Percentiles rank a stretch among this genome's conserved stretches.
phyloP scores from a whole-genome alignment of 2,797 vertebrate genomes.

The Novumbra hubbsi region DNA sequence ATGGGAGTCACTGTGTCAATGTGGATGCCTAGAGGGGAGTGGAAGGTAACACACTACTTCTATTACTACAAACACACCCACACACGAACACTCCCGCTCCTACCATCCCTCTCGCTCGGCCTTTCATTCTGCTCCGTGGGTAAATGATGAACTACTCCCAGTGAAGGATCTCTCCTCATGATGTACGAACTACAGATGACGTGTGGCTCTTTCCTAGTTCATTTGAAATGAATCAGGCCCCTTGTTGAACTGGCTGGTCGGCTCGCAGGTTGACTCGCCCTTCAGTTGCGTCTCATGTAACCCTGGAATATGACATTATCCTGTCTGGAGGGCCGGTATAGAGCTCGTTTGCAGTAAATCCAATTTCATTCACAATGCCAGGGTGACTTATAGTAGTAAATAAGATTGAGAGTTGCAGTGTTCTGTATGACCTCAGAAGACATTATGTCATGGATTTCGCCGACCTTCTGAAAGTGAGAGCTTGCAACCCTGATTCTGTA shows the following conservation, averaged over 20 bases:
- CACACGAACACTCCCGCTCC: constrained; percentile 4
- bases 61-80: constrained; percentile 17
- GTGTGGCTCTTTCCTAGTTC: constrained; percentile 10
- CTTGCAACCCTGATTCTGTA: constrained; percentile 12
- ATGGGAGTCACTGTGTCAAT: constrained; percentile 29
- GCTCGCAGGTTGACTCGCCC: constrained; percentile 18
- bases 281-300: constrained; percentile 23
- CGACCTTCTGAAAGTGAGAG: constrained; percentile 41
- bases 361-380: constrained; percentile 41
- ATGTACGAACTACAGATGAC: neutral
- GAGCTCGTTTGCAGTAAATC: constrained; percentile 44
- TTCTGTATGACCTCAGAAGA: constrained; percentile 54
- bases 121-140: neutral
- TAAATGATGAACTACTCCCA: constrained; percentile 14
- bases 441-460: constrained; percentile 46
- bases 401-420: constrained; percentile 32
- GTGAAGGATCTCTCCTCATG: neutral
- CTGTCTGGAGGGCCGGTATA: constrained; percentile 29
- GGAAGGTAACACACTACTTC: constrained; percentile 30
- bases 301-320: constrained; percentile 18
- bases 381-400: constrained; percentile 25
- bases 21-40: constrained; percentile 31
- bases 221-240: constrained; percentile 31
- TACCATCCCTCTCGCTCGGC: neutral
- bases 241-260: neutral